Evolutionary conservation across 2,797 vertebrate species (phyloP).

Genomic region (Megaceryle alcyon): DNA sequence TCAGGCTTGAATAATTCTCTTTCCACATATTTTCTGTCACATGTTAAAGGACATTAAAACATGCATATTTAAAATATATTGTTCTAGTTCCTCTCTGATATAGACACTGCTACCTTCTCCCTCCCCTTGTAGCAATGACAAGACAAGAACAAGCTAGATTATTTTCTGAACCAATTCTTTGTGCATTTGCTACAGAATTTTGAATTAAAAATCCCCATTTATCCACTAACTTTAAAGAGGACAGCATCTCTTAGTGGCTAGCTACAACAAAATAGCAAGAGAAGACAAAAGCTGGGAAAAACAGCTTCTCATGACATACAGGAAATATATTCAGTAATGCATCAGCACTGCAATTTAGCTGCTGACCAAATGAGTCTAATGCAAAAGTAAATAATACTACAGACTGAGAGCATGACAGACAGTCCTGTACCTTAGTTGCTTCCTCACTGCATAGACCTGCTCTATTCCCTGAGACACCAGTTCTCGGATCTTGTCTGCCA

Average conservation of each 20-base stretch:
- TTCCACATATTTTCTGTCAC: conserved; percentile 86
- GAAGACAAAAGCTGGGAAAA: background rate
- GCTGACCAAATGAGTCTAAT: background rate
- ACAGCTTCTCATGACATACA: background rate
- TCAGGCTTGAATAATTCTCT: conserved; percentile 86
- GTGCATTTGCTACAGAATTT: background rate
- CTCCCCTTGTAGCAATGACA: background rate
- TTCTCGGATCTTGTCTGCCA: conserved; percentile 85
- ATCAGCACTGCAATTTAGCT: background rate
- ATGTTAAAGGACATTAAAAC: conserved; percentile 52
- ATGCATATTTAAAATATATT: background rate
- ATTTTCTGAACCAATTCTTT: background rate
- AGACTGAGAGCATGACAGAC: background rate
- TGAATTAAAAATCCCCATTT: background rate
- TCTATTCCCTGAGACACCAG: conserved; percentile 84
- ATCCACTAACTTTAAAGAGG: background rate
- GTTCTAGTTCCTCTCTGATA: background rate
- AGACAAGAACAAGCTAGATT: background rate
- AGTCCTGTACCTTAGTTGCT: conserved; percentile 82
- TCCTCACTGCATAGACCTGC: conserved; percentile 87
- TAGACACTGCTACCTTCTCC: background rate
- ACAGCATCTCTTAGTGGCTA: background rate
- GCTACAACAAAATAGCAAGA: background rate
- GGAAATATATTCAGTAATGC: background rate
- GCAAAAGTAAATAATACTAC: background rate